Percentiles rank a stretch among this genome's conserved stretches.
Evolutionary conservation across 2,888 invertebrate species (phyloP).

Genomic region (Drosophila falleni): DNA sequence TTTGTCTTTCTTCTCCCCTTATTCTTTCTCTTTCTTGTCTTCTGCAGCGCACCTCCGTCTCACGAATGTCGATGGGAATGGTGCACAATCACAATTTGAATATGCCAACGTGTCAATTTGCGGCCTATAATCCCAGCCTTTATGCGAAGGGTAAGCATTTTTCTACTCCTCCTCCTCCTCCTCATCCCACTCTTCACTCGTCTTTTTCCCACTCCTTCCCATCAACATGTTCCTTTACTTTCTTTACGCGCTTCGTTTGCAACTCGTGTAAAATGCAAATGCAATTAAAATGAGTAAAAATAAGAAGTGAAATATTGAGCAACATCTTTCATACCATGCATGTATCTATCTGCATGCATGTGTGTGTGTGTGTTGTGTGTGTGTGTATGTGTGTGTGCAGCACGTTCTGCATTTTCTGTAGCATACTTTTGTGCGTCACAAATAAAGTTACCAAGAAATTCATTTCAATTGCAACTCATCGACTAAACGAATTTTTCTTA

Average conservation of each 20-base stretch:
- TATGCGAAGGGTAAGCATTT: conserved; percentile 83
- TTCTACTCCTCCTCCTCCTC: neutral
- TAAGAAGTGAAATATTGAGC: conserved; percentile 14
- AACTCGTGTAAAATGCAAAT: conserved; percentile 45
- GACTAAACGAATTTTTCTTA: neutral
- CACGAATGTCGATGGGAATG: conserved; percentile 85
- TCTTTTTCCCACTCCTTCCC: neutral
- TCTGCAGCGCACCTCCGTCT: conserved; percentile 85
- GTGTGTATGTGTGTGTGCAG: conserved; percentile 10
- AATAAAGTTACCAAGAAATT: conserved; percentile 27
- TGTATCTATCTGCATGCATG: conserved; percentile 2
- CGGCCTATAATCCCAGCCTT: conserved; percentile 82
- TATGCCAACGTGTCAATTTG: conserved; percentile 84
- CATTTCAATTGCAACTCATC: conserved; percentile 27
- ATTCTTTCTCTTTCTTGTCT: neutral
- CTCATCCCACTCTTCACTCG: too few species aligned
- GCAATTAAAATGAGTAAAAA: conserved; percentile 66
- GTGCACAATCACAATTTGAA: conserved; percentile 84
- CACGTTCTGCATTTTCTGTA: conserved; percentile 34
- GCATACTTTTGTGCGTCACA: conserved; percentile 55
- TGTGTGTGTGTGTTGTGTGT: conserved; percentile 4
- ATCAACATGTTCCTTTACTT: neutral
- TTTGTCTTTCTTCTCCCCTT: neutral
- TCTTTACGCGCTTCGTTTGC: conserved; percentile 7
- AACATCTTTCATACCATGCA: conserved; percentile 13